Conservation (phyloP, 2,888 invertebrate species). For the Calameuta pallipes region DNA sequence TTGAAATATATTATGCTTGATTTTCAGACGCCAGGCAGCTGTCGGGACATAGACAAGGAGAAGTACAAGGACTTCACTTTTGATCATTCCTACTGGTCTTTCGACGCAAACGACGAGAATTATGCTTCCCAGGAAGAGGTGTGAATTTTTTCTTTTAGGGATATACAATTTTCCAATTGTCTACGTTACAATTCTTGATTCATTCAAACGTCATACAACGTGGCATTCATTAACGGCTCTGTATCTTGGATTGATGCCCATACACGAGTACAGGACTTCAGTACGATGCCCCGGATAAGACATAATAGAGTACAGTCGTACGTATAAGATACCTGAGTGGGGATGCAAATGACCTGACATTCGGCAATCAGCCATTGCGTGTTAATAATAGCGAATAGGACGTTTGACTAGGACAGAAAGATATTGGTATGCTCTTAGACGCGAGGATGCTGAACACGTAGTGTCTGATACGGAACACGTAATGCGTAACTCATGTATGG, state of each 20-base stretch:
- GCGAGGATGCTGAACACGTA: background rate
- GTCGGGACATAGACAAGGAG: conserved; percentile 72
- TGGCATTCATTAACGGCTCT: background rate
- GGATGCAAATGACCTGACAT: background rate
- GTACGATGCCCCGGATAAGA: background rate
- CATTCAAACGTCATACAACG: background rate
- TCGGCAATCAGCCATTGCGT: background rate
- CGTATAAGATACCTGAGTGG: background rate
- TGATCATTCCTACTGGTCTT: conserved; percentile 92
- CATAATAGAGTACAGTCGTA: background rate
- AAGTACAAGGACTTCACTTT: conserved; percentile 88
- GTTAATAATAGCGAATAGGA: background rate
- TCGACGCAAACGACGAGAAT: conserved; percentile 74
- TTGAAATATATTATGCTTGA: background rate
- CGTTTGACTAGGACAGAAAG: background rate
- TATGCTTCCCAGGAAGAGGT: conserved; percentile 87
- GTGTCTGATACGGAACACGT: background rate
- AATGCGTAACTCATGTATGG: background rate
- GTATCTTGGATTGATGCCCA: background rate
- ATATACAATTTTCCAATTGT: background rate
- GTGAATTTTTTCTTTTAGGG: conserved; percentile 20
- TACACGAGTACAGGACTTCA: background rate
- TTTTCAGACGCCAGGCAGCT: conserved; percentile 68
- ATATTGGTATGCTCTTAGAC: background rate
- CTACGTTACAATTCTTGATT: background rate